Evolutionary conservation across 2,888 invertebrate species (phyloP).

Genomic region (Eretmocerus hayati): DNA sequence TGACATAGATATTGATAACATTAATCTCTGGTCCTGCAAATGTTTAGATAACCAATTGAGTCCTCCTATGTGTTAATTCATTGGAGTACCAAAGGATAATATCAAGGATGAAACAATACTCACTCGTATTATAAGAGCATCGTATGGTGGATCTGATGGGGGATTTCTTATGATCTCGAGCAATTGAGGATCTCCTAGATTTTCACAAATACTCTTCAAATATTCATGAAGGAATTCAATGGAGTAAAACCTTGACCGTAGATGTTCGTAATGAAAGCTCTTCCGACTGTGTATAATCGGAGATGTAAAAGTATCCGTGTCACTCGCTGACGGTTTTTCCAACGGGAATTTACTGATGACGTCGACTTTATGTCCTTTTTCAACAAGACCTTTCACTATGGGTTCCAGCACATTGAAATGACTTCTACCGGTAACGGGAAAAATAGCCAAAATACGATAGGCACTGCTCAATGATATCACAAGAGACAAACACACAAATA

Average conservation of each 20-base stretch:
- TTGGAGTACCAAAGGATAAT: no score
- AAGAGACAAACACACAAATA: no score
- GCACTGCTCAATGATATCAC: neutral
- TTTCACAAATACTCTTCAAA: neutral
- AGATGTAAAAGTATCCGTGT: constrained; percentile 9
- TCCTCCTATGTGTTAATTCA: no score
- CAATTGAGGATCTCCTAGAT: neutral
- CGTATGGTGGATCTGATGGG: constrained; percentile 1
- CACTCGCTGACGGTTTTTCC: constrained; percentile 3
- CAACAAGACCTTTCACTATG: constrained; percentile 1
- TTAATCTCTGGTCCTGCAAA: no score
- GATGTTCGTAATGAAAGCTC: neutral
- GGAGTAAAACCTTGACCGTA: neutral
- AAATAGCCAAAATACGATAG: constrained; percentile 9
- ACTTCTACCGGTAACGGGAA: constrained; percentile 8
- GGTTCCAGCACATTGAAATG: constrained; percentile 2
- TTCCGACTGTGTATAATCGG: neutral
- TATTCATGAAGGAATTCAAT: neutral
- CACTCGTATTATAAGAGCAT: constrained; percentile 5
- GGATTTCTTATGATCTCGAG: neutral
- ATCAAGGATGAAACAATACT: no score
- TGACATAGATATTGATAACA: no score
- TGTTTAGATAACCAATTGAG: no score
- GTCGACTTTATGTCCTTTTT: constrained; percentile 12
- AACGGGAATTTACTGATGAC: constrained; percentile 8